Base-by-base conservation (phyloP, 1,140 invertebrate species). In the Lepidotrigona ventralis region DNA sequence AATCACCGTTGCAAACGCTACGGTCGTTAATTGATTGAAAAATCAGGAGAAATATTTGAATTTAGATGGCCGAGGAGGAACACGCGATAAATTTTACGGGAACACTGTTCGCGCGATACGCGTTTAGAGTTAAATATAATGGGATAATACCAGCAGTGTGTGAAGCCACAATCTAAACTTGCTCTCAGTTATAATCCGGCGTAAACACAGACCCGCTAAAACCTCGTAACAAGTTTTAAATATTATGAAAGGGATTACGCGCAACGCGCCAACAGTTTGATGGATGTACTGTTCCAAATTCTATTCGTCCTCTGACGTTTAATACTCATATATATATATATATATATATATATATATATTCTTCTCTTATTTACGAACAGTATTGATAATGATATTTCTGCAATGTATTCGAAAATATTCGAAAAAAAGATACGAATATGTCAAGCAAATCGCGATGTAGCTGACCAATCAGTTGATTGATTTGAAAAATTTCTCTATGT, bases 241-340 rank as follows among this genome's bases (percentile, higher is more conserved):
- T 80, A 80, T 80, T 80, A 80, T 80, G 79, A 46, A 63, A 64
- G 26, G 69, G 79, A 80, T 80, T 73, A 80, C 70, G 46, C 46
- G 21, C 58, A 80, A 77, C 76, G 66, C 75, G 75, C 64, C 63
- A n/a, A 56, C 56, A 19, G 74, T 71, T 85, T 88, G 86, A 88
- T 85, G 72, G 79, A 81, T 75, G 73, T 72, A 71, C 85, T 76
- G 75, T 85, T 88, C 84, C 71, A 76, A 80, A 68, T 74, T 72
- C 74, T 68, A 86, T 88, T 56, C 60, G 66, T 81, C 86, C 26
- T 70, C 23, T 64, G 66, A 19, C 53, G 72, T 51, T 78, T 75
- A 58, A 83, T 81, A 88, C 76, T 81, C 81, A 39, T 39, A 39
- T 39, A 39, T 8, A 39, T 39, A 8, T 8, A 39, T 8, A 39